Conservation (phyloP, 2,113 vertebrate genomes). For the Australoheros scitulus region DNA sequence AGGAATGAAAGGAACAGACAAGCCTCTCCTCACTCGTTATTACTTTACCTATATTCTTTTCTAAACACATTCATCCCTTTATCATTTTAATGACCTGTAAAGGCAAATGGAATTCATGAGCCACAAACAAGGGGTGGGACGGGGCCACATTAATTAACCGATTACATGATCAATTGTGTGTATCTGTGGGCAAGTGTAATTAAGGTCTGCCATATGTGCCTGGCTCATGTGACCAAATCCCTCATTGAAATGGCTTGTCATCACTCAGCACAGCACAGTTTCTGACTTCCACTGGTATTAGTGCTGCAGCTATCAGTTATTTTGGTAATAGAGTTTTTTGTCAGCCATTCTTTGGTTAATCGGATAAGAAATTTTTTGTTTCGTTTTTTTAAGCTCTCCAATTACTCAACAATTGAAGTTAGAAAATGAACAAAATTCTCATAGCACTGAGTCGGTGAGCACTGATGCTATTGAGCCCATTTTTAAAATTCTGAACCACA, state of each 20-base stretch:
- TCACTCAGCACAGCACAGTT: slow-evolving; percentile 27
- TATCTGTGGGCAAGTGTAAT: slow-evolving; percentile 66
- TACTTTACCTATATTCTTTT: slow-evolving; percentile 57
- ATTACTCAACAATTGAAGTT: background rate
- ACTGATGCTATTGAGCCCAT: background rate
- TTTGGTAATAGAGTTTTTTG: background rate
- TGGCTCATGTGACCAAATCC: slow-evolving; percentile 56
- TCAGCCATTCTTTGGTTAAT: background rate
- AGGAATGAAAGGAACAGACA: slow-evolving; percentile 29
- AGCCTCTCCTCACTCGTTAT: slow-evolving; percentile 23
- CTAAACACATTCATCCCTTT: slow-evolving; percentile 45
- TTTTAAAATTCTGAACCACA: background rate
- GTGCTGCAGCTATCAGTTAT: background rate
- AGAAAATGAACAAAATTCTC: background rate
- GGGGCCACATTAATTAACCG: slow-evolving; percentile 65
- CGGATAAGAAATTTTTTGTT: background rate
- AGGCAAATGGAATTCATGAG: slow-evolving; percentile 71
- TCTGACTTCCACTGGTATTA: background rate
- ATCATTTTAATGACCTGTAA: slow-evolving; percentile 76
- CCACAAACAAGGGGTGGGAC: slow-evolving; percentile 48
- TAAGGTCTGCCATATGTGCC: slow-evolving; percentile 64
- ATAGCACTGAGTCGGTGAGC: background rate
- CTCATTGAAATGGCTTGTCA: slow-evolving; percentile 52
- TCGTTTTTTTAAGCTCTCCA: background rate
- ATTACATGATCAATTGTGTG: slow-evolving; percentile 77